Evolutionary conservation across 1,140 invertebrate genomes (phyloP), one percentile per base, ranked within the genome.

Genomic region (Araneus ventricosus): DNA sequence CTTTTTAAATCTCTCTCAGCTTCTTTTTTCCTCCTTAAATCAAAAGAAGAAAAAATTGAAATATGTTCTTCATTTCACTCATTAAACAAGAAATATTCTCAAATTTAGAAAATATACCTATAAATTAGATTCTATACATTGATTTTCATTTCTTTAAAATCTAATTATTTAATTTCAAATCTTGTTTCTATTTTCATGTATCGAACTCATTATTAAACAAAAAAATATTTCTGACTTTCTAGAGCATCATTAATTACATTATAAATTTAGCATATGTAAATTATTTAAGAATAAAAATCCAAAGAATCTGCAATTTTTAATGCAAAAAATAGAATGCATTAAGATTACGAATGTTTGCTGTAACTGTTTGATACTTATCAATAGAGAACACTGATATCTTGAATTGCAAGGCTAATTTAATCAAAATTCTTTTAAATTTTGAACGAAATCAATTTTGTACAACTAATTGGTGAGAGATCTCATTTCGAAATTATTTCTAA

Each of bases 401-500:
- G 34, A 37, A 20, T 34, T 75, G 30, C 30, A 22, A 75, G 20
- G 20, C 20, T 37, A 34, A 75, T 34, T 37, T 37, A 75, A 75
- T 75, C 70, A 37, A 20, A 34, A 34, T 75, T 75, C 20, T 34
- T 37, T 75, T 75, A 37, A 61, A 75, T 75, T 34, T 75, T 37
- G 10, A 34, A 6, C 8, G 20, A 22, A 75, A 34, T 75, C 30
- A 17, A 30, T 17, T 75, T 34, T 14, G 1, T 37, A 34, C 10
- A 75, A 10, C 63, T 67, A 7, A 37, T 20, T 37, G 30, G 34
- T 75, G 14, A 4, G 5, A 75, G 34, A 5, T 20, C 17, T 20
- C 14, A 20, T 22, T 75, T 75, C 30, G 70, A 75, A 75, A 37
- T 75, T 75, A 75, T 75, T 75, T 75, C 70, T 75, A 30, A 20